Percentiles rank a stretch among this genome's conserved stretches.
Conservation (phyloP, 35 echinoderm and acorn worm genomes). For the Apostichopus californicus region DNA sequence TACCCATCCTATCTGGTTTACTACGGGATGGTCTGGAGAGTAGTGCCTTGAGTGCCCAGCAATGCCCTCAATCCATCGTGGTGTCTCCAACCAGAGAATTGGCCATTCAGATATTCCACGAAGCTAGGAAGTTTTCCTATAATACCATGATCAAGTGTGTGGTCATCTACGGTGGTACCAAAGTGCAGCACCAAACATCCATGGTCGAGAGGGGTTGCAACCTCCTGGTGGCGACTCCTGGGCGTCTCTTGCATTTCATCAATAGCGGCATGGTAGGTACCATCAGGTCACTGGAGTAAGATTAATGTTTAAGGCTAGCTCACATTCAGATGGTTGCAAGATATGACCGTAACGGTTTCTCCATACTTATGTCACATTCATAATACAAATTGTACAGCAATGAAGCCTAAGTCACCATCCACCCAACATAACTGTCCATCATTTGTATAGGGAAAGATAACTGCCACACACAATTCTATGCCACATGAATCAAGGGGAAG, state of each 20-base stretch:
- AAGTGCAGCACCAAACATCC: conserved; percentile 72
- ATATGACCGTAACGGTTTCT: too few relatives aligned
- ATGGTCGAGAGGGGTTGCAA: conserved; percentile 70
- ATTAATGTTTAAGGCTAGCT: too few relatives aligned
- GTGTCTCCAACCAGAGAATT: conserved; percentile 95
- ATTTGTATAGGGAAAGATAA: too few relatives aligned
- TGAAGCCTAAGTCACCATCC: too few relatives aligned
- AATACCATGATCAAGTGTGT: conserved; percentile 74
- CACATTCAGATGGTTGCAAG: too few relatives aligned
- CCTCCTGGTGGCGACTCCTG: conserved; percentile 87
- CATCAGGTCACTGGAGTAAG: too few relatives aligned
- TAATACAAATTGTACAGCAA: too few relatives aligned
- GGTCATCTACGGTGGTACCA: conserved; percentile 92
- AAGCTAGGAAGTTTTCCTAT: conserved; percentile 87
- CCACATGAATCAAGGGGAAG: too few relatives aligned
- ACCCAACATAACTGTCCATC: too few relatives aligned
- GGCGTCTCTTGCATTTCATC: conserved; percentile 89
- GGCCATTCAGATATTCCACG: conserved; percentile 86
- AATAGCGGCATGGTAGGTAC: conserved; percentile 69
- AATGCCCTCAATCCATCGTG: conserved; percentile 85
- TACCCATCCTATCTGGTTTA: conserved; percentile 87
- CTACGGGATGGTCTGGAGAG: conserved; percentile 46
- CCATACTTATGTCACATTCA: too few relatives aligned
- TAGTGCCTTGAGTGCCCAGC: conserved; percentile 66
- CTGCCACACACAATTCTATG: too few relatives aligned